phyloP scores from a whole-genome alignment of 1,140 invertebrate genomes.

The Olivierus martensii region DNA sequence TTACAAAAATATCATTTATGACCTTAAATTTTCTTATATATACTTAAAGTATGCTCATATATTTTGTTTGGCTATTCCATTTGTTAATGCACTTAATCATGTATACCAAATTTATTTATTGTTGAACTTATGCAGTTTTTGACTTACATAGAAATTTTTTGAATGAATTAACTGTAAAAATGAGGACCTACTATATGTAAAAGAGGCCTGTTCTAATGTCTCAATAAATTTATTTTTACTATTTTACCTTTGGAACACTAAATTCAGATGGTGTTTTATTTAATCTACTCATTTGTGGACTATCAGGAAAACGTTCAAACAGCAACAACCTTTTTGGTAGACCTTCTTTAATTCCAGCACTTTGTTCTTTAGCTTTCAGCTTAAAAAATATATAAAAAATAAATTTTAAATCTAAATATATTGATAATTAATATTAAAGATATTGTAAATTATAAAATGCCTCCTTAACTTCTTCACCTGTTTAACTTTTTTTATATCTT shows the following conservation, averaged over 20 bases:
- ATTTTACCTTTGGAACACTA: constrained; percentile 70
- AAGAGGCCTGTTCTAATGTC: too few relatives aligned
- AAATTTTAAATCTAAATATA: not conserved
- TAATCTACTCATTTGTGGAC: constrained; percentile 93
- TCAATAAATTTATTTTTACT: too few relatives aligned
- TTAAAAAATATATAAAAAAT: not conserved
- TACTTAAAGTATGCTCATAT: too few relatives aligned
- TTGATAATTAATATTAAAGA: not conserved
- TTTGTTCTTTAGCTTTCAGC: constrained; percentile 89
- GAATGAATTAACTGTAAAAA: too few relatives aligned
- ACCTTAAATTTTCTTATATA: too few relatives aligned
- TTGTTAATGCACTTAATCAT: too few relatives aligned
- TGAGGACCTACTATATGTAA: too few relatives aligned
- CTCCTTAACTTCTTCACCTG: constrained; percentile 40
- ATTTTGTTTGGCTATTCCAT: too few relatives aligned
- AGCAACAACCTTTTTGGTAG: constrained; percentile 87
- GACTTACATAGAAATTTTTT: too few relatives aligned
- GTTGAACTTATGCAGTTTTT: too few relatives aligned
- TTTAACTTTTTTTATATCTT: constrained; percentile 98
- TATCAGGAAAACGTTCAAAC: constrained; percentile 98
- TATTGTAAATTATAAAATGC: not conserved
- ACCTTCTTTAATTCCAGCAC: constrained; percentile 83
- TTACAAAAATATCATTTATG: too few relatives aligned
- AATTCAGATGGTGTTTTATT: constrained; percentile 94
- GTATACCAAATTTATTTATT: too few relatives aligned